These are phyloP conservation scores for Ophion costatus DNA, from an alignment of 2,888 invertebrate genomes.

Conservation along the genomic window DNA sequence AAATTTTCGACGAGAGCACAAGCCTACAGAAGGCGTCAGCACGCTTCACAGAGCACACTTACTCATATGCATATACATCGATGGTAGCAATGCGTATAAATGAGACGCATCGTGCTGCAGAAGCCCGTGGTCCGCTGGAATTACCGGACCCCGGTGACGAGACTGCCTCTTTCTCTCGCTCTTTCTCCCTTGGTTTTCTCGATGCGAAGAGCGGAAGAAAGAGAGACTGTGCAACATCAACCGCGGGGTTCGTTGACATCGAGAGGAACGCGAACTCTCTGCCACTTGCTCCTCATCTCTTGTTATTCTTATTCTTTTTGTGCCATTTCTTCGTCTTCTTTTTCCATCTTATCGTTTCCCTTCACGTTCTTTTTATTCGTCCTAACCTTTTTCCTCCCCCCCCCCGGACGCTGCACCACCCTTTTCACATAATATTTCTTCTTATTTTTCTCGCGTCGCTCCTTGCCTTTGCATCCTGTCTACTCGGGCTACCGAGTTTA, in stretches of 20 bases:
- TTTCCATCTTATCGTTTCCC: background rate
- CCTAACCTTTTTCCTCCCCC: slow-evolving; percentile 4
- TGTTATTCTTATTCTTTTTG: slow-evolving; percentile 53
- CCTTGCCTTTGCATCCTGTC: slow-evolving; percentile 22
- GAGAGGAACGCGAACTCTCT: slow-evolving; percentile 77
- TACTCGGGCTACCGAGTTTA: slow-evolving; percentile 46
- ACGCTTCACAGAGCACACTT: slow-evolving; percentile 3
- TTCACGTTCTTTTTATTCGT: slow-evolving; percentile 20
- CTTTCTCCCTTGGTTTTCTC: slow-evolving; percentile 21
- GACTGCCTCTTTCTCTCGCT: slow-evolving; percentile 43
- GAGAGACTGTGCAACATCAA: slow-evolving; percentile 57
- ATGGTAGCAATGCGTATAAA: slow-evolving; percentile 46
- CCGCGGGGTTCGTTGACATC: slow-evolving; percentile 79
- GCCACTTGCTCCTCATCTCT: slow-evolving; percentile 62
- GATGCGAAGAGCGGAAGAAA: slow-evolving; percentile 54
- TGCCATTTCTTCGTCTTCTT: slow-evolving; percentile 49
- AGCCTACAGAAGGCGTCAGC: slow-evolving; percentile 37
- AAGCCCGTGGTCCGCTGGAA: slow-evolving; percentile 33
- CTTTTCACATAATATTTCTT: background rate
- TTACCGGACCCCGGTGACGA: slow-evolving; percentile 55
- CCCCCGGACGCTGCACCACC: background rate
- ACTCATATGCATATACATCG: slow-evolving; percentile 28
- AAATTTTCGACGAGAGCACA: slow-evolving; percentile 17
- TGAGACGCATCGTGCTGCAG: slow-evolving; percentile 38
- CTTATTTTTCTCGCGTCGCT: background rate